A percentile compares a stretch with the other conserved stretches of the same genome.
These are phyloP conservation scores for Luscinia megarhynchos DNA, from an alignment of 2,797 vertebrate species.

Conservation along the genomic window DNA sequence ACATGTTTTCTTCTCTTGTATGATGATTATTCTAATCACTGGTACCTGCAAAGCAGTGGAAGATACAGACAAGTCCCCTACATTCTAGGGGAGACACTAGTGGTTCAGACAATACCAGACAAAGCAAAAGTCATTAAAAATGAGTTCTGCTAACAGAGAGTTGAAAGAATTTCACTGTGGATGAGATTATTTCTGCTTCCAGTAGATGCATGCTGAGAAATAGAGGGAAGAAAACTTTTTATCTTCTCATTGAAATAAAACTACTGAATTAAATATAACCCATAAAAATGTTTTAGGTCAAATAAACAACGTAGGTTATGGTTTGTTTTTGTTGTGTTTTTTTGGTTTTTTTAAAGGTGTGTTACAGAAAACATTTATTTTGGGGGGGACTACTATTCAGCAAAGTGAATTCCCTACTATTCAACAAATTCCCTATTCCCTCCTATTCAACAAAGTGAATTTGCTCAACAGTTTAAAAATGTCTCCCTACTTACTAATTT, in stretches of 20 bases:
- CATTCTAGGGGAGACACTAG: not conserved
- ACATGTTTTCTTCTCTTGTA: not conserved
- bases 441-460: not conserved
- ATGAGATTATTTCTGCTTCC: not conserved
- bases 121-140: not conserved
- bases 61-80: not conserved
- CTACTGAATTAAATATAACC: not conserved
- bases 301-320: not conserved
- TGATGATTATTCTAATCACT: not conserved
- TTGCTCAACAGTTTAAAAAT: not conserved
- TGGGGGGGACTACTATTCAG: accelerated
- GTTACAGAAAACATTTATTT: not conserved
- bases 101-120: not conserved
- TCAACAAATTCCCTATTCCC: not conserved
- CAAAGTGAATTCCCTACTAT: not conserved
- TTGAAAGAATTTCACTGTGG: not conserved
- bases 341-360: not conserved
- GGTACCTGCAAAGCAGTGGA: not conserved
- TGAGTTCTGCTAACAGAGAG: not conserved
- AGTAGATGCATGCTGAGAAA: not conserved
- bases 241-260: not conserved
- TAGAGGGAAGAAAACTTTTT: not conserved
- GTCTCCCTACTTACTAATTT: not conserved
- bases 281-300: not conserved
- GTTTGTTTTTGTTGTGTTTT: not conserved